A percentile compares a stretch with the other conserved stretches of the same genome.
Evolutionary conservation across 2,113 vertebrate genomes (phyloP).

Genomic region (Ranitomeya imitator): DNA sequence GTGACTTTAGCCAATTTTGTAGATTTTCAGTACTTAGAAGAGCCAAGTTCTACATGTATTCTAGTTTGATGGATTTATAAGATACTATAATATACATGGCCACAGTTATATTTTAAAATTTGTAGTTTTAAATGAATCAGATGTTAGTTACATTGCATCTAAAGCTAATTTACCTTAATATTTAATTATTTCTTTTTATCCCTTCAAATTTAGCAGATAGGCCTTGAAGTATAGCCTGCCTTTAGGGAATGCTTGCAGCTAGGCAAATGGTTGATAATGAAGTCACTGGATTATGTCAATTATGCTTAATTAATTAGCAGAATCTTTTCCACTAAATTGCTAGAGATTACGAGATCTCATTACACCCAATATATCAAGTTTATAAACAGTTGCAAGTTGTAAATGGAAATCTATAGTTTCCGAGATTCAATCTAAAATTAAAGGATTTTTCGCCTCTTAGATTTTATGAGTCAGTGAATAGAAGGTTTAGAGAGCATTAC

Average conservation of each 20-base stretch:
- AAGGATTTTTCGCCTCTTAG: neutral
- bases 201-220: conserved; percentile 15
- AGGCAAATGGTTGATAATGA: conserved; percentile 41
- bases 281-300: conserved; percentile 39
- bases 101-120: no score
- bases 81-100: no score
- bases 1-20: no score
- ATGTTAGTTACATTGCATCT: neutral
- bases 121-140: neutral
- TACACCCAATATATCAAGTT: conserved; percentile 35
- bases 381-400: neutral
- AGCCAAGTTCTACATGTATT: no score
- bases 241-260: conserved; percentile 31
- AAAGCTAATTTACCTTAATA: neutral
- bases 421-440: neutral
- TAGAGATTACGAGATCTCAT: conserved; percentile 22
- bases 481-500: no score
- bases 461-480: neutral
- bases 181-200: conserved; percentile 17
- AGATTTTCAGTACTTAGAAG: no score
- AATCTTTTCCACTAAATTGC: conserved; percentile 10
- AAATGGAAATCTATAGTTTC: neutral
- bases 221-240: conserved; percentile 29
- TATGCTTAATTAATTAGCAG: conserved; percentile 38
- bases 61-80: no score